Percentiles rank a stretch among this genome's conserved stretches.
These are phyloP conservation scores for Lichenostomus cassidix DNA, from an alignment of 2,113 vertebrate genomes.

Conservation along the genomic window DNA sequence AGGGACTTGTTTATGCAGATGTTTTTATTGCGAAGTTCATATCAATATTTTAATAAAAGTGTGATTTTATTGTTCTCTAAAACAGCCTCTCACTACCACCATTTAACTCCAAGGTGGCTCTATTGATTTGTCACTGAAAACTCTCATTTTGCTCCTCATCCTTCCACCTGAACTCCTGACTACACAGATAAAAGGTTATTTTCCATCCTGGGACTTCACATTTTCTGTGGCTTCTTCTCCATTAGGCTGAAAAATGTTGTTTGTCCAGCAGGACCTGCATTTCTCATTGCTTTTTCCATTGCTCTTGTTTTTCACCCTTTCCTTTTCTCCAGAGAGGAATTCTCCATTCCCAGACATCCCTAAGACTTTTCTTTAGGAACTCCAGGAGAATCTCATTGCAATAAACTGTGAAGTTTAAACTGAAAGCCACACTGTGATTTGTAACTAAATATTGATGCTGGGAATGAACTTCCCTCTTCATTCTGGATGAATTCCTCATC, in stretches of 20 bases:
- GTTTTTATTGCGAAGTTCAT: not conserved
- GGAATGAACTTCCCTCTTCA: not conserved
- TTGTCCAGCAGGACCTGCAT: not conserved
- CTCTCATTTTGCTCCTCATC: not conserved
- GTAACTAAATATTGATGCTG: not conserved
- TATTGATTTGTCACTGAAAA: constrained; percentile 37
- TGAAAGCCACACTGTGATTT: fast-evolving
- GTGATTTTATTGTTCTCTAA: not conserved
- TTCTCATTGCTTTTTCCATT: not conserved
- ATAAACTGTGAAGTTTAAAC: not conserved
- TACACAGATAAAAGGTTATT: not conserved
- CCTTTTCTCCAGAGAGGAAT: not conserved
- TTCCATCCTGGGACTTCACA: not conserved
- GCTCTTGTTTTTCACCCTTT: not conserved
- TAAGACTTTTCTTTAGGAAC: not conserved
- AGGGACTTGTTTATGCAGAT: not conserved
- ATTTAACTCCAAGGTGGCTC: not conserved
- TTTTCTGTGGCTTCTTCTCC: not conserved
- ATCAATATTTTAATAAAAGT: not conserved
- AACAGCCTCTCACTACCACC: not conserved
- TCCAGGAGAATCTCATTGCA: not conserved
- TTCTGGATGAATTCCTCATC: not conserved
- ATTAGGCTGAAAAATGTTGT: not conserved
- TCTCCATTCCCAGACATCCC: not conserved
- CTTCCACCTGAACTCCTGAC: not conserved